phyloP scores from a whole-genome alignment of 2,888 invertebrate species.

The Halictus ligatus region DNA sequence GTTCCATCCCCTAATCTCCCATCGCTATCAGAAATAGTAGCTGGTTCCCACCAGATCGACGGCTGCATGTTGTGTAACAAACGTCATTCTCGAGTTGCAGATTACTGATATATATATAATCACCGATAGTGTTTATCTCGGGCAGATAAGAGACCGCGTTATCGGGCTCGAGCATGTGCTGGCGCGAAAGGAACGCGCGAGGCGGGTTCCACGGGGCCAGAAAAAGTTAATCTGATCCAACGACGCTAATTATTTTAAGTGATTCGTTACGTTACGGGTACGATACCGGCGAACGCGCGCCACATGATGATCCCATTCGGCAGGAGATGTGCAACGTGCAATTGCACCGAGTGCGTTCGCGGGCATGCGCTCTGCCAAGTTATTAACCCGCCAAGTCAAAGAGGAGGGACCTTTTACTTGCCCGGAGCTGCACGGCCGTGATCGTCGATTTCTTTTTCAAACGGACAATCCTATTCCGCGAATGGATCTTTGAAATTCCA shows the following conservation, averaged over 20 bases:
- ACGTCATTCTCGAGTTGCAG: not conserved
- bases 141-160: not conserved
- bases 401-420: not conserved
- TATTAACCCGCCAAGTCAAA: slow-evolving; percentile 18
- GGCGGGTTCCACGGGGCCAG: not conserved
- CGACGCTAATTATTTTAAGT: slow-evolving; percentile 42
- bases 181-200: not conserved
- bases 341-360: slow-evolving; percentile 9
- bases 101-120: not conserved
- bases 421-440: no score
- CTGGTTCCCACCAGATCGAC: not conserved
- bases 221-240: not conserved
- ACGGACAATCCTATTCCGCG: not conserved
- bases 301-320: slow-evolving; percentile 29
- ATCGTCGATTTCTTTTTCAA: not conserved
- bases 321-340: slow-evolving; percentile 4
- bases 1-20: not conserved
- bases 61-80: not conserved
- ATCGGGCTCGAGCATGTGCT: not conserved
- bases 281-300: slow-evolving; percentile 2
- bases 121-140: slow-evolving; percentile 19
- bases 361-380: not conserved
- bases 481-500: not conserved
- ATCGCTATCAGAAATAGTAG: not conserved
- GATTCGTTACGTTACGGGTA: slow-evolving; percentile 8